phyloP scores from a whole-genome alignment of 2,797 vertebrate species.

The Rhabdophis nuchalis region DNA sequence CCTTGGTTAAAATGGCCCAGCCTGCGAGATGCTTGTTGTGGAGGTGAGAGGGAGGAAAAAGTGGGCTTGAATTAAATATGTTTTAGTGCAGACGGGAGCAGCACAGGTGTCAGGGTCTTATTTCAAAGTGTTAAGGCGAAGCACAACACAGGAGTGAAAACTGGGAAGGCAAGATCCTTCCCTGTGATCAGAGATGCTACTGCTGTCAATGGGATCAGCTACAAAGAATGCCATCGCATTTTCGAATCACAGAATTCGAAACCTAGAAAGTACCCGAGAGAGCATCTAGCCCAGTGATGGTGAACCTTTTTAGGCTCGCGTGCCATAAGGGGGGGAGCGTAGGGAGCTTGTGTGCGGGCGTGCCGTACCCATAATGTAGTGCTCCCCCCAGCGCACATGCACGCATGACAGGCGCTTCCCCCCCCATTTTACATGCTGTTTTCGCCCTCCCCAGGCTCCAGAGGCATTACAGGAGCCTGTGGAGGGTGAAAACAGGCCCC shows the following conservation, averaged over 20 bases:
- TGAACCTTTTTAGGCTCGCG: no score
- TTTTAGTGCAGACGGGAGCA: conserved; percentile 37
- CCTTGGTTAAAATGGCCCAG: conserved; percentile 67
- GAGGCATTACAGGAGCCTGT: no score
- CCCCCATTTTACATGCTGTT: no score
- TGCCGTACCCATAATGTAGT: no score
- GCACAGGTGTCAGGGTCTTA: conserved; percentile 62
- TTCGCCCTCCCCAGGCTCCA: no score
- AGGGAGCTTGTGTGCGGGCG: no score
- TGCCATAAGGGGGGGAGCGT: no score
- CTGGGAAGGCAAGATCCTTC: conserved; percentile 58
- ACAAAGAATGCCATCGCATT: conserved; percentile 55
- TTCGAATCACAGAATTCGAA: neutral
- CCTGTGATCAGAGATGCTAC: conserved; percentile 54
- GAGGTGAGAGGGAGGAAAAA: conserved; percentile 31
- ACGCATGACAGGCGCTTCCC: no score
- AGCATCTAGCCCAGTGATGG: neutral
- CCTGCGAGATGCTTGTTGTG: conserved; percentile 63
- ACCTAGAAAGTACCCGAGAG: neutral
- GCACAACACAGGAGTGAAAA: conserved; percentile 35
- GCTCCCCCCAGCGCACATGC: no score
- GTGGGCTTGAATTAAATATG: conserved; percentile 61
- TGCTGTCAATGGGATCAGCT: conserved; percentile 50
- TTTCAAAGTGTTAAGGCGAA: conserved; percentile 61
- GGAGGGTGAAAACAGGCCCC: no score